phyloP scores from a whole-genome alignment of 2,113 vertebrate species.

The Macaca mulatta region DNA sequence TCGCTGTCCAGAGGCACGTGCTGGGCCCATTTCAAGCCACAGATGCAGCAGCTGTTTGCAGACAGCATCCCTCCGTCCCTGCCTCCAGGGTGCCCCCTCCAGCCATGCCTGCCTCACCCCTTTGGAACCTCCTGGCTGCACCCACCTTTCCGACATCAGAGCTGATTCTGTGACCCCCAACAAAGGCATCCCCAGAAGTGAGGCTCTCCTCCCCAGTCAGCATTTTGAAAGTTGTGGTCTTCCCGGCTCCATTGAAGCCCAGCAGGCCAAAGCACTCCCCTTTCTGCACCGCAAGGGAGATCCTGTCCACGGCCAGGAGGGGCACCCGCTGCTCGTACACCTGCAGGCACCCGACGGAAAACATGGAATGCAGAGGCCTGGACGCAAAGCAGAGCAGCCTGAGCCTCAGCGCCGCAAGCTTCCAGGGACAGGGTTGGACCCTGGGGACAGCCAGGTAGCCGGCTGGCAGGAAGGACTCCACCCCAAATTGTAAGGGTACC shows the following conservation, averaged over 20 bases:
- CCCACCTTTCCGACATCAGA: constrained; percentile 93
- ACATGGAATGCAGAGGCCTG: not conserved
- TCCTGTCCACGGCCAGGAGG: constrained; percentile 93
- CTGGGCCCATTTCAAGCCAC: not conserved
- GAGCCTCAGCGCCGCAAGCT: not conserved
- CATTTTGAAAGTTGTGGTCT: constrained; percentile 99
- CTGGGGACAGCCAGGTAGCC: not conserved
- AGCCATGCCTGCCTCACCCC: no score
- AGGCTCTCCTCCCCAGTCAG: constrained; percentile 95
- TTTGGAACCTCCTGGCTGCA: not conserved
- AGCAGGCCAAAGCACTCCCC: constrained; percentile 98
- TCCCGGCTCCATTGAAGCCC: constrained; percentile 97
- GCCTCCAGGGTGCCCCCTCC: not conserved
- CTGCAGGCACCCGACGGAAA: not conserved
- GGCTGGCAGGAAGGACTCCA: not conserved
- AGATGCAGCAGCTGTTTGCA: not conserved
- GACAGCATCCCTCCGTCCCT: no score
- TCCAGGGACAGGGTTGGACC: not conserved
- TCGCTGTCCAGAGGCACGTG: not conserved
- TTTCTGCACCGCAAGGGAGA: constrained; percentile 93
- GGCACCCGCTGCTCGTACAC: constrained; percentile 87
- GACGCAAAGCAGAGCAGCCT: no score
- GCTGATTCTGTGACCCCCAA: constrained; percentile 95
- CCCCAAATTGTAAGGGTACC: constrained; percentile 78
- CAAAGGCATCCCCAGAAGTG: constrained; percentile 92